Conservation (phyloP, 2,888 invertebrate genomes). For the Perithous albicinctus region DNA sequence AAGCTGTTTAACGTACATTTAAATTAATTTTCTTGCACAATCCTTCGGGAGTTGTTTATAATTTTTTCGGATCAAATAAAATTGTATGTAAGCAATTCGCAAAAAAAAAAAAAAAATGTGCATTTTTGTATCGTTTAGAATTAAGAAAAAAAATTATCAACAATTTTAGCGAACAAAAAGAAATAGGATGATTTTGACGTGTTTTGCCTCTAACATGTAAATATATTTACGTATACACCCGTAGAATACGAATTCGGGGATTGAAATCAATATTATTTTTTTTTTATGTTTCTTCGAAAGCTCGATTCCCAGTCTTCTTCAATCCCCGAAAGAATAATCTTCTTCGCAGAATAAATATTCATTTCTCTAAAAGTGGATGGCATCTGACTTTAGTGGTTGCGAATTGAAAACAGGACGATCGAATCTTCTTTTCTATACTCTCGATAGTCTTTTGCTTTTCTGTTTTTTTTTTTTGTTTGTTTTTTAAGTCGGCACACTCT, state of each 20-base stretch:
- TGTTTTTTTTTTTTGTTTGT: slow-evolving; percentile 37
- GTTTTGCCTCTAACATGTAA: slow-evolving; percentile 18
- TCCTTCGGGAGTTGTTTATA: no score
- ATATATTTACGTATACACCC: slow-evolving; percentile 62
- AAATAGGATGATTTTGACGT: not conserved
- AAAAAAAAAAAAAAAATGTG: no score
- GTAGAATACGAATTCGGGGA: slow-evolving; percentile 55
- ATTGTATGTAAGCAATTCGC: no score
- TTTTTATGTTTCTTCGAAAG: slow-evolving; percentile 28
- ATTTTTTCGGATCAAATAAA: no score
- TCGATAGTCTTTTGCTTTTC: slow-evolving; percentile 60
- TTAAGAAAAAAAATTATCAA: no score
- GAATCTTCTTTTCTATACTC: slow-evolving; percentile 64
- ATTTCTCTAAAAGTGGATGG: slow-evolving; percentile 66
- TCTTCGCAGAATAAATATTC: slow-evolving; percentile 54
- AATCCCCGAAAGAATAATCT: slow-evolving; percentile 40
- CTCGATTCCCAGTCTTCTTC: slow-evolving; percentile 7
- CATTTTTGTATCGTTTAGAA: no score
- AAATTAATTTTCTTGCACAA: no score
- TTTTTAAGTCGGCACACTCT: slow-evolving; percentile 51
- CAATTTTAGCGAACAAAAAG: no score
- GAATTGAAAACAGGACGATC: slow-evolving; percentile 59
- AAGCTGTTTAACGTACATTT: no score
- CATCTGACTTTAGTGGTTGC: slow-evolving; percentile 67
- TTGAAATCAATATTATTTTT: slow-evolving; percentile 47